Evolutionary conservation across 2,888 invertebrate species (phyloP).

Genomic region (Tethea ocularis): DNA sequence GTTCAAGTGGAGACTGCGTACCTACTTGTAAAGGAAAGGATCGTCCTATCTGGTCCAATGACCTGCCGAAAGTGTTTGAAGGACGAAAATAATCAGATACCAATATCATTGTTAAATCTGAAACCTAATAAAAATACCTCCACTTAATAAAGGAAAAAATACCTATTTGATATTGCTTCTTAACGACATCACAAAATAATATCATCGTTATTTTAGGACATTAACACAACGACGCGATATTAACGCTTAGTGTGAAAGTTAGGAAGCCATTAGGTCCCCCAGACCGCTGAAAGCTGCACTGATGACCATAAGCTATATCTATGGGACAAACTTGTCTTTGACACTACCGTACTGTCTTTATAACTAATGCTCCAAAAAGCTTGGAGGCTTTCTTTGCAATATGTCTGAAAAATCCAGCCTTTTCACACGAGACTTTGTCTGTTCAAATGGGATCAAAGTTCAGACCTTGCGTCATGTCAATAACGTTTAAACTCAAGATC

Average conservation of each 20-base stretch:
- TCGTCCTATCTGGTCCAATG: background rate
- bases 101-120: background rate
- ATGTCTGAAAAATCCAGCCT: background rate
- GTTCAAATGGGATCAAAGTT: background rate
- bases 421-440: background rate
- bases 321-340: slow-evolving; percentile 33
- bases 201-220: slow-evolving; percentile 36
- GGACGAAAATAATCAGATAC: background rate
- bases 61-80: background rate
- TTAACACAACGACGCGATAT: slow-evolving; percentile 38
- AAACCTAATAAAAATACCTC: background rate
- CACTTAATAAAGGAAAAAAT: too few relatives aligned
- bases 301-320: slow-evolving; percentile 41
- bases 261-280: slow-evolving; percentile 34
- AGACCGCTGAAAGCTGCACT: slow-evolving; percentile 14
- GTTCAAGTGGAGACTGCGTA: background rate
- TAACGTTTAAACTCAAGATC: background rate
- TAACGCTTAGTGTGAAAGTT: slow-evolving; percentile 50
- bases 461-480: background rate
- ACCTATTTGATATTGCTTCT: background rate
- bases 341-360: slow-evolving; percentile 12
- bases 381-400: background rate
- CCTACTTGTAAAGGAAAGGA: background rate
- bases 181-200: background rate
- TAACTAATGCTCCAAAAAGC: background rate